Base-by-base conservation (phyloP, 2,797 vertebrate genomes). In the Paramormyrops hopkinsi region DNA sequence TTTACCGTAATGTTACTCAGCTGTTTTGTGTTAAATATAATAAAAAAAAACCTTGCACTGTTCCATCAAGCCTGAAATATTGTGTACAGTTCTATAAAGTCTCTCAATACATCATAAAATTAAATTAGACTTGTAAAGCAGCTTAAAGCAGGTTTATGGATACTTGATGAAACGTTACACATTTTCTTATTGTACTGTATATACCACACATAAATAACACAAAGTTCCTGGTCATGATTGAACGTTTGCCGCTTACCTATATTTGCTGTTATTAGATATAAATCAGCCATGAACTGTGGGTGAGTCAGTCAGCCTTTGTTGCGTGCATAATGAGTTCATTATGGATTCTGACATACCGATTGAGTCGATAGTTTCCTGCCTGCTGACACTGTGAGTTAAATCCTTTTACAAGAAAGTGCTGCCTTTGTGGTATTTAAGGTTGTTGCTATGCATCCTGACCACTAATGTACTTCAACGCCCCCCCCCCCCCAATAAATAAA, bases 341-440 rank as follows among this genome's bases (percentile, higher is more conserved):
- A 85, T 89, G 48, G 41, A 89, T 85, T 41, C 76, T 62, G 76
- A 83, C 22, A 54, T 17, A 53, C 84, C 48, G 51, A 88, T 76
- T 48, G 86, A 88, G 73, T 83, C 73, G 41, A 88, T 88, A 59
- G 37, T 48, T 89, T 65, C 79, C 54, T 62, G 88, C 46, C 41
- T 65, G 44, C 56, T 53, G 76, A 84, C 53, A 22, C 37, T 5
- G 41, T 25, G 88, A 82, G 73, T 53, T 53, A 79, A 41, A 44
- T 79, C 59, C 50, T 19, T 19, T 46, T 59, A 89, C 88, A 12
- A 11, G 79, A 50, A 46, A 88, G 25, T 76, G 25, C 62, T 25
- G 33, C 44, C 41, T 50, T 46, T 48, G 59, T 56, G 54, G 12
- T 83, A 33, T 59, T 85, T 51, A 89, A 48, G 73, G 88, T 83